Base-by-base conservation (phyloP, 2,888 invertebrate species). In the Lypha dubia region DNA sequence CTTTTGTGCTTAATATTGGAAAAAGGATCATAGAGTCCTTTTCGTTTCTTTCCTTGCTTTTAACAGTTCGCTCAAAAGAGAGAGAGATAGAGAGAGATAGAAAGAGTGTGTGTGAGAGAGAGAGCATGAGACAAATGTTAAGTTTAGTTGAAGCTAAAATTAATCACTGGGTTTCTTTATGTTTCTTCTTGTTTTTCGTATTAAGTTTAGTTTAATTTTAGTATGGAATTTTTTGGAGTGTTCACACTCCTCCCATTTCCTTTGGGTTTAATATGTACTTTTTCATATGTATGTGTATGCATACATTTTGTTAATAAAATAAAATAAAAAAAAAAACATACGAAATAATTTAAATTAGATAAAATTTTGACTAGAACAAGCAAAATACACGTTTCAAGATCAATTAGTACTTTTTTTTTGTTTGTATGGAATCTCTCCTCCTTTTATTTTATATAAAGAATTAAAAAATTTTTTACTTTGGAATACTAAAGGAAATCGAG, bases 331-430 rank as follows among this genome's bases (percentile, higher is more conserved):
- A 65, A 68, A 62, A 70, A 5, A 28, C 22, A 56, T 17, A 58
- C 58, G 24, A 63, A 65, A 70, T 51, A 65, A 49, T 58, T 77
- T 63, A 77, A 68, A 73, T 73, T 63, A 75, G 75, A 65, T 81
- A 77, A 22, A 84, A 81, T 84, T 84, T 84, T 84, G 84, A 84
- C 84, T 84, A 84, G 84, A 81, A 77, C 63, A 81, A 79, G 73
- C 77, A 79, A 77, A 74, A 46, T 63, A 58, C 46, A 49, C 65
- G 38, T 35, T 15, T 17, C 9, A 60, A 60, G 35, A 46, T 71
- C 20, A 22, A 32, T 22, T 60, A 32, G 13, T n/a, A 24, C 5
- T 71, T 56, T 32, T 44, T 71, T 28, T 0, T 13, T 28, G 0
- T 5, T 71, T 44, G 41, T 20, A 5, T 22, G 9, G 22, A 24